These are phyloP conservation scores for Gymnodraco acuticeps DNA, from an alignment of 2,797 vertebrate species.

Conservation along the genomic window DNA sequence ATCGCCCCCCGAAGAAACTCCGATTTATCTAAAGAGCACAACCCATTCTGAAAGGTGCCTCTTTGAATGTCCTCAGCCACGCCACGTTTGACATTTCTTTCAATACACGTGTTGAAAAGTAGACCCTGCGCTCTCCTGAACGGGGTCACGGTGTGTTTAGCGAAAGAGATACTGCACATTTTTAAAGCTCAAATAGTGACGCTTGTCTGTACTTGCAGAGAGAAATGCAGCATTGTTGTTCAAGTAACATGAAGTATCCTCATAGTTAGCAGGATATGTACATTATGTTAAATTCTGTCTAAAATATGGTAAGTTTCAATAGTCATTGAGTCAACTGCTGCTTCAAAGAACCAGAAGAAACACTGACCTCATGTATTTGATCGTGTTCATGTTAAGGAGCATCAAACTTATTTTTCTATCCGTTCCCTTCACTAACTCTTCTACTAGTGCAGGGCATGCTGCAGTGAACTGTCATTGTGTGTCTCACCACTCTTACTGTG, in stretches of 20 bases:
- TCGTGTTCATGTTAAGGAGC: neutral
- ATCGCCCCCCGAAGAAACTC: constrained; percentile 7
- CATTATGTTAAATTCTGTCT: neutral
- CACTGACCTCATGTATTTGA: neutral
- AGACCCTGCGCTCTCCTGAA: neutral
- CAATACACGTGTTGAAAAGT: neutral
- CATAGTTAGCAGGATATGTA: constrained; percentile 10
- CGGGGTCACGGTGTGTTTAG: neutral
- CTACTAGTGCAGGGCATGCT: constrained; percentile 1
- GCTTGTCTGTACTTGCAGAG: constrained; percentile 38
- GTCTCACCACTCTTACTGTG: constrained; percentile 31
- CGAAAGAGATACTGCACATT: constrained; percentile 27
- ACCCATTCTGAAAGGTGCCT: constrained; percentile 45
- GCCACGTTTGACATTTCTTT: constrained; percentile 19
- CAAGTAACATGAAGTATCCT: neutral
- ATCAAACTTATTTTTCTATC: constrained; percentile 8
- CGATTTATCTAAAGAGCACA: constrained; percentile 26
- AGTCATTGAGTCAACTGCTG: constrained; percentile 2
- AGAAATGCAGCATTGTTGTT: neutral
- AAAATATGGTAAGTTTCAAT: neutral
- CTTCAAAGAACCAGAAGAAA: constrained; percentile 11
- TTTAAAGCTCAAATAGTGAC: constrained; percentile 17
- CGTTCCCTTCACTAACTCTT: neutral
- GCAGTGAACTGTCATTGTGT: constrained; percentile 21
- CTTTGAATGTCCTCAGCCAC: constrained; percentile 18